A percentile compares a stretch with the other conserved stretches of the same genome.
Evolutionary conservation across 1,140 invertebrate species (phyloP).

Genomic region (Philaenus spumarius): DNA sequence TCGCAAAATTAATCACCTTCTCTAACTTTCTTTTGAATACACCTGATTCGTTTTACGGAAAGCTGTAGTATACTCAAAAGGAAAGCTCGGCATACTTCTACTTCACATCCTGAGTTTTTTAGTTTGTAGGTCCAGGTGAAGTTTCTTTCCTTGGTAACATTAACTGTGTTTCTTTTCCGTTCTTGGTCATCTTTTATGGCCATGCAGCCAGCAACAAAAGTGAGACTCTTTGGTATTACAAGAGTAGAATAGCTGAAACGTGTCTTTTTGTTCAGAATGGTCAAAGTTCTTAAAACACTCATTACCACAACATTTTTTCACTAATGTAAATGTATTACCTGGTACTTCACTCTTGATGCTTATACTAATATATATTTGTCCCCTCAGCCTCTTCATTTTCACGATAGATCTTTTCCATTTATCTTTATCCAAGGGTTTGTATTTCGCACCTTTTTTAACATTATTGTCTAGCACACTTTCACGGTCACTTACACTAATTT

Average conservation of each 20-base stretch:
- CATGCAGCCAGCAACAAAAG: background rate
- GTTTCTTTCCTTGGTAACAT: background rate
- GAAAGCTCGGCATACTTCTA: background rate
- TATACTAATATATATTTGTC: background rate
- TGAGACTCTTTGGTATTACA: background rate
- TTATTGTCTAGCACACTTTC: background rate
- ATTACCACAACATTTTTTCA: background rate
- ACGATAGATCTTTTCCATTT: background rate
- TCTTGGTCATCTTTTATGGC: background rate
- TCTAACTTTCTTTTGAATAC: background rate
- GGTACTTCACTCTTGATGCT: background rate
- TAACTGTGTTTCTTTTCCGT: background rate
- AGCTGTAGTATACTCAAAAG: background rate
- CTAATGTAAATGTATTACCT: background rate
- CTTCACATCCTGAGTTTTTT: background rate
- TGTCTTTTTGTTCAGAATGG: background rate
- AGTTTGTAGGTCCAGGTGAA: background rate
- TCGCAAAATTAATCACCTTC: background rate
- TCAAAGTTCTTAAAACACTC: constrained; percentile 4
- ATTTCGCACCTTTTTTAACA: constrained; percentile 1
- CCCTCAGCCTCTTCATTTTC: background rate
- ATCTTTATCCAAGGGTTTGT: background rate
- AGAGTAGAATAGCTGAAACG: background rate
- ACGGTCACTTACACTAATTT: background rate
- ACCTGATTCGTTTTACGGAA: background rate